Evolutionary conservation across 2,113 vertebrate species (phyloP), one percentile per base, ranked within the genome.

Genomic region (Malurus melanocephalus): DNA sequence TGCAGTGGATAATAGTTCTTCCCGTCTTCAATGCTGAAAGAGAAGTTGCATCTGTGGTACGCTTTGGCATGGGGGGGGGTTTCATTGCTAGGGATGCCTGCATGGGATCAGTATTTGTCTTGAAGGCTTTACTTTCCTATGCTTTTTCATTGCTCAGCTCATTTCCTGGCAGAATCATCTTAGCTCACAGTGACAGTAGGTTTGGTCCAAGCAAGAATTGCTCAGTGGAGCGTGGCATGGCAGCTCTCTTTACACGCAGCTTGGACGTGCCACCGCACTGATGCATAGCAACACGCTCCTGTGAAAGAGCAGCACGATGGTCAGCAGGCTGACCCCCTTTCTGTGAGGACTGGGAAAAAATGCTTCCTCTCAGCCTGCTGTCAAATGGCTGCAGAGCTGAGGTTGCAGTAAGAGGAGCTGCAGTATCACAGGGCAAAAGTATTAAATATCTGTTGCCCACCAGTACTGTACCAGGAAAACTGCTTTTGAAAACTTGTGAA

Each of bases 321-420:
- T 38, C 92, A 86, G 55, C 57, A 65, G 84, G 35, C 83, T 92
- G 40, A 45, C 49, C 48, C 52, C 13, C 68, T 80, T 67, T 26
- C 77, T 71, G 38, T 3, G 61, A 30, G 74, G 3, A 38, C 49
- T 32, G 59, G 42, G 49, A 12, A 74, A 32, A 23, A 86, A 76
- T 5, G 38, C 46, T 78, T 26, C 51, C 74, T 49, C 57, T 61
- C 66, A 72, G 64, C 57, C 7, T 42, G 5, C 74, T 85, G 82
- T 73, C 75, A 80, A 9, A 53, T 6, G 60, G 32, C 59, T 64
- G 48, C 3, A 0, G 65, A 52, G 80, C 93, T 90, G 88, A 80
- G 61, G 23, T 5, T 86, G 92, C 92, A 75, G 84, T 61, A 68
- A 88, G 89, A 81, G 42, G 61, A 95, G 80, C 83, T 72, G 80